Conservation (phyloP, 1,140 invertebrate genomes). For the Drosophila trapezifrons region DNA sequence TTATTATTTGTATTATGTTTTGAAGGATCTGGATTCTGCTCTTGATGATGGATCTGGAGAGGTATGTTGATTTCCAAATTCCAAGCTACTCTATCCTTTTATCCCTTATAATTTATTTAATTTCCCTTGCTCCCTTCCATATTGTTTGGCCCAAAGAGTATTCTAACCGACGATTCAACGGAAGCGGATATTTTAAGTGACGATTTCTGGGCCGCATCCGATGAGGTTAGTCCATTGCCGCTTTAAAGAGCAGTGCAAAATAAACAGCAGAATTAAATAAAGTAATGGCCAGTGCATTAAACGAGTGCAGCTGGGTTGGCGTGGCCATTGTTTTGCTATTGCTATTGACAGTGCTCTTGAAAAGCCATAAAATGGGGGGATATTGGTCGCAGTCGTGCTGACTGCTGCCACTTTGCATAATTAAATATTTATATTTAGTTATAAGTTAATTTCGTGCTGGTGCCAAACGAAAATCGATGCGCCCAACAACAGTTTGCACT, state of each 20-base stretch:
- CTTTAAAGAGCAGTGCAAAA: conserved; percentile 3
- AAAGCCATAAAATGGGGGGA: conserved; percentile 35
- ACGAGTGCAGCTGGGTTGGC: conserved; percentile 1
- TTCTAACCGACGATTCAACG: conserved; percentile 20
- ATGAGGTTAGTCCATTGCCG: conserved; percentile 34
- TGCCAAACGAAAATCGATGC: conserved; percentile 10
- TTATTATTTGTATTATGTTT: conserved; percentile 18
- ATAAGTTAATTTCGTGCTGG: conserved; percentile 38
- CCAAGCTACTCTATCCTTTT: not conserved
- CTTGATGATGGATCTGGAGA: conserved; percentile 34
- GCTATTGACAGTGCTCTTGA: conserved; percentile 51
- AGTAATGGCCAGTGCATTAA: conserved; percentile 14
- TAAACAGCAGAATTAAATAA: conserved; percentile 15
- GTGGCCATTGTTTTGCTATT: conserved; percentile 25
- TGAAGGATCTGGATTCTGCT: conserved; percentile 52
- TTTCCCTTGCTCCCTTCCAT: not conserved
- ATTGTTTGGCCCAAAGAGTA: conserved; percentile 7
- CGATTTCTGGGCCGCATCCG: conserved; percentile 24
- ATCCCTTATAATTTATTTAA: conserved; percentile 9
- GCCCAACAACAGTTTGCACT: conserved; percentile 60
- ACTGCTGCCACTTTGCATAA: conserved; percentile 45
- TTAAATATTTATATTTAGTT: conserved; percentile 58
- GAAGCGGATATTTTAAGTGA: conserved; percentile 26
- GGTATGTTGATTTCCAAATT: conserved; percentile 38
- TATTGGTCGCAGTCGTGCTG: conserved; percentile 29